Evolutionary conservation across 2,113 vertebrate genomes (phyloP), one percentile per base, ranked within the genome.

Genomic region (Carollia perspicillata): DNA sequence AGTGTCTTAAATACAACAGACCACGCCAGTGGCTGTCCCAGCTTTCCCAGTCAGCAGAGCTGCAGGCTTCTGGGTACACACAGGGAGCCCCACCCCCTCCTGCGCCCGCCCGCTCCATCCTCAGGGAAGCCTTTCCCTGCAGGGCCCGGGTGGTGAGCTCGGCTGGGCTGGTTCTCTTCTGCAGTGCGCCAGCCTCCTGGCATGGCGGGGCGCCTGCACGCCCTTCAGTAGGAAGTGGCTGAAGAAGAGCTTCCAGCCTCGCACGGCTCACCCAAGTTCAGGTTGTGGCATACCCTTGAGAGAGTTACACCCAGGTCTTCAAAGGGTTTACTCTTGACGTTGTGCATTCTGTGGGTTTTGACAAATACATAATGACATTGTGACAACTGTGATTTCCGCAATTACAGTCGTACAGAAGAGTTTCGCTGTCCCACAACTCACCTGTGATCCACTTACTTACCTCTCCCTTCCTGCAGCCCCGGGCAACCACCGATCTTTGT

Each of bases 231-330:
- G 97, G 98, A 99, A 99, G 98, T 99, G 99, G 66, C 98, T 98
- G 96, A 99, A 99, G 98, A 99, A 99, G 90, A 99, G 99, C 98
- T 99, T 99, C 98, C 99, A 97, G 68, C 99, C 98, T 97, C 99
- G 12, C 99, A 98, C 42, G 99, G 98, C 97, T 99, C 93, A 97
- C 98, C 98, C 28, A 99, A 97, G 90, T 99, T 99, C 13, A 99
- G 98, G 97, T 99, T 99, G 97, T 99, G 99, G 68, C 99, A 99
- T 60, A 99, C 79, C 98, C 99, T 99, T 58, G 22, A 58, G 22
- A 58, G 23, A 23, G 9, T 58, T 58, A 58, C 55, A 23, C 55
- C 55, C 55, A 58, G 55, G 22, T 58, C 55, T 58, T 58, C 55
- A 58, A 9, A 60, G 71, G 69, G 40, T 71, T 77, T 33, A 26